Base-by-base conservation (phyloP, 1,140 invertebrate genomes). In the Nymphalis io region DNA sequence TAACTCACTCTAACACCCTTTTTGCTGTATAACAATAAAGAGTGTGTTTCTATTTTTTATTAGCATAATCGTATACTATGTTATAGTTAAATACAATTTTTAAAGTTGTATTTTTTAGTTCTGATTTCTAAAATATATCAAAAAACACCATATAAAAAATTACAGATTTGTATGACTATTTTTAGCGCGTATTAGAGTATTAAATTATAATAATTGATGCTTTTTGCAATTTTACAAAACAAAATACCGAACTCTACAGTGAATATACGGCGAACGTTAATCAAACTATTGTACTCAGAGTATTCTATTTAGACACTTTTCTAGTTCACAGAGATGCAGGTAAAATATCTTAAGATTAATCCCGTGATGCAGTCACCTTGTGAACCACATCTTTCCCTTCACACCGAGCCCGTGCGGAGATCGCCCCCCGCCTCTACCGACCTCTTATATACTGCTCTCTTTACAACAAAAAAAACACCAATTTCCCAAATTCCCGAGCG, bases 401-500 rank as follows among this genome's bases (percentile, higher is more conserved):
- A 90, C 88, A 89, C 87, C 84, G 89, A 69, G 84, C 78, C 80
- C 79, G 84, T 87, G 83, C 80, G 76, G 80, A 84, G 86, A 87
- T 83, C 76, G 57, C 76, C 81, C 85, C 84, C 78, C 78, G 68
- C 74, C 81, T 78, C 85, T 82, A 87, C 85, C 88, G 82, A 87
- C 89, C 88, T 91, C 85, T 89, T 90, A 88, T 91, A 91, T 88
- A 89, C 85, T 89, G 85, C 83, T 87, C 85, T 89, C 84, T 89
- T 89, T 88, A 89, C 82, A 90, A 88, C 85, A 88, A 85, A 88
- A 88, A 90, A 91, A 90, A 89, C 86, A 89, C 83, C 87, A 89
- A 90, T 91, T 91, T 90, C 85, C 88, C 88, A 91, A 91, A 91
- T 91, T 91, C 88, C 84, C 87, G 82, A 85, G 81, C 85, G 83